Evolutionary conservation across 2,888 invertebrate genomes (phyloP), one percentile per base, ranked within the genome.

Genomic region (Patella caerulea): DNA sequence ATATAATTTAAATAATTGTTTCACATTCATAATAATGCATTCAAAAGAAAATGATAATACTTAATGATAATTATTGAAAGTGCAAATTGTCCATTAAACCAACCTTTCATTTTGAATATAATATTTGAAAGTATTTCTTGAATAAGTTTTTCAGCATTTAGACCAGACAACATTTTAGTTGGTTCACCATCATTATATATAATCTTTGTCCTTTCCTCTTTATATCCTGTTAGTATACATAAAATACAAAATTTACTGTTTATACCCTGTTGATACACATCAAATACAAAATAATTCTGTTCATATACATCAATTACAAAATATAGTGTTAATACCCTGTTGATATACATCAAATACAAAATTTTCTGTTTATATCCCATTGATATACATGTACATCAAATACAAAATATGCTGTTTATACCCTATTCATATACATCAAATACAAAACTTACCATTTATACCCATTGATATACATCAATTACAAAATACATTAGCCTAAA

Each of bases 101-200:
- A 72, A 89, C 89, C 88, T 88, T 86, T 87, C 88, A 89, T 87
- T 4, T 87, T 65, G 17, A 79, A 75, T 15, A 88, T 73, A 2
- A 89, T 80, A 69, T 77, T 82, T 11, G 83, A 82, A 17, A 89
- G 83, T 7, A 88, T 80, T 54, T 81, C 80, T 29, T 85, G 78
- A 54, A 87, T 84, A 56, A 85, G 72, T 29, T 79, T 72, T 45
- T 87, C 87, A 17, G 88, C 86, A 71, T 86, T 71, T 19, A 52
- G 19, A 19, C 55, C 34, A 17, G 17, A 72, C 29, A 55, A 71
- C 53, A 15, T 56, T 14, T 74, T 72, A 12, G n/a, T 65, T 12
- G 75, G 55, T 56, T 71, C 74, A 69, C 74, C 59, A 17, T 73
- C 65, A 71, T 74, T 78, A 54, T 71, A 65, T 9, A 74, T 71